Conservation (phyloP, 2,888 invertebrate species). For the Hypena proboscidalis region DNA sequence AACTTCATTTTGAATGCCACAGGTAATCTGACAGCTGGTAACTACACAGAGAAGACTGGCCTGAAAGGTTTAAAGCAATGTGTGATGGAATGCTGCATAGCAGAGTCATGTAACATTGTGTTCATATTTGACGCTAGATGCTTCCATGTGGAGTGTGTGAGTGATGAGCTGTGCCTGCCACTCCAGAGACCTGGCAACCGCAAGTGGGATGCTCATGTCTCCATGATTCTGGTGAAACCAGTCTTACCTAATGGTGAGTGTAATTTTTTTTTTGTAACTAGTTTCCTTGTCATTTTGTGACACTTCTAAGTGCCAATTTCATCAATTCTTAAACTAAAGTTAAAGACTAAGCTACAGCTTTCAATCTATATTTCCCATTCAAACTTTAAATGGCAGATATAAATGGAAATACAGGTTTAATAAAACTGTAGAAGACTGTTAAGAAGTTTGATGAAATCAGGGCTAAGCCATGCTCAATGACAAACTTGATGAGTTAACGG, state of each 20-base stretch:
- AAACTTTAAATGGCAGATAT: too few relatives aligned
- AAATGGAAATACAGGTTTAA: too few relatives aligned
- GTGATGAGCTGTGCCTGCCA: slow-evolving; percentile 90
- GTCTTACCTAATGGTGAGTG: slow-evolving; percentile 82
- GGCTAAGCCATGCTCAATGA: too few relatives aligned
- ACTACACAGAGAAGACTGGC: slow-evolving; percentile 84
- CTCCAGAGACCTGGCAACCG: slow-evolving; percentile 77
- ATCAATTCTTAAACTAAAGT: too few relatives aligned
- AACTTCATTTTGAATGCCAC: too few relatives aligned
- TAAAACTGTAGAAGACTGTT: too few relatives aligned
- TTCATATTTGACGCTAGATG: slow-evolving; percentile 91
- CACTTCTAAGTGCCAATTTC: too few relatives aligned
- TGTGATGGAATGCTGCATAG: slow-evolving; percentile 88
- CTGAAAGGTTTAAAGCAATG: slow-evolving; percentile 86
- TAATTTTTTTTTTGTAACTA: neutral
- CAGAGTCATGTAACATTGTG: slow-evolving; percentile 90
- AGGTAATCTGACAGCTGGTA: slow-evolving; percentile 86
- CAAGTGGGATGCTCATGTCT: slow-evolving; percentile 87
- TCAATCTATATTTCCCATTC: too few relatives aligned
- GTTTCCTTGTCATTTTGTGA: too few relatives aligned
- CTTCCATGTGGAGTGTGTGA: slow-evolving; percentile 90
- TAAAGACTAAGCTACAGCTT: too few relatives aligned
- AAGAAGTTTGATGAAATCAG: too few relatives aligned
- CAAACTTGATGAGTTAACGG: too few relatives aligned
- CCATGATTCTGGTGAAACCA: slow-evolving; percentile 92